Evolutionary conservation across 2,888 invertebrate genomes (phyloP).

Genomic region (Nymphalis urticae): DNA sequence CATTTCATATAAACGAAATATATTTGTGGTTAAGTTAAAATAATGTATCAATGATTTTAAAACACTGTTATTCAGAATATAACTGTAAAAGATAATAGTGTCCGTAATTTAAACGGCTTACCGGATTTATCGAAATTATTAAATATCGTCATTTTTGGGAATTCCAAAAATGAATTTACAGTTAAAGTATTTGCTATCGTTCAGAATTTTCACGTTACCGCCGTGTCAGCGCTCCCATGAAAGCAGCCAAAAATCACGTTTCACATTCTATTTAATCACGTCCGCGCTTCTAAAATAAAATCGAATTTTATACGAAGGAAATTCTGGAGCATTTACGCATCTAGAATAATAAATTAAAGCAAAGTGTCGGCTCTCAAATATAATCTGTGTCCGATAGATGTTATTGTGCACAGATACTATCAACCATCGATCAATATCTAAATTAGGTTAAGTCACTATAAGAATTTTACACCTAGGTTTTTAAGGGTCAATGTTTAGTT

Average conservation of each 20-base stretch:
- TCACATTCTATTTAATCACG: slow-evolving; percentile 58
- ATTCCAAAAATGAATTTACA: slow-evolving; percentile 39
- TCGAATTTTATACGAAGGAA: slow-evolving; percentile 54
- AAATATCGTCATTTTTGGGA: slow-evolving; percentile 2
- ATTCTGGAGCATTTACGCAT: slow-evolving; percentile 52
- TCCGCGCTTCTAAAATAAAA: slow-evolving; percentile 53
- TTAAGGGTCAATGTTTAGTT: slow-evolving; percentile 36
- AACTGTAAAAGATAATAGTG: background rate
- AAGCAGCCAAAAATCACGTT: slow-evolving; percentile 51
- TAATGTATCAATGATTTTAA: slow-evolving; percentile 1
- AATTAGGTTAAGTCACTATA: slow-evolving; percentile 49
- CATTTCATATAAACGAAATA: background rate
- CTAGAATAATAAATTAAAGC: slow-evolving; percentile 49
- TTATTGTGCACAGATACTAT: slow-evolving; percentile 7
- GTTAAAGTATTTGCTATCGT: slow-evolving; percentile 19
- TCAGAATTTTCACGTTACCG: slow-evolving; percentile 25
- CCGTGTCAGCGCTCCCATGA: slow-evolving; percentile 37
- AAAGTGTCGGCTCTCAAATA: slow-evolving; percentile 16
- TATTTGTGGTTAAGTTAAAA: background rate
- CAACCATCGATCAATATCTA: slow-evolving; percentile 46
- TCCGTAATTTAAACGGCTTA: slow-evolving; percentile 3
- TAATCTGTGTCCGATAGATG: slow-evolving; percentile 9
- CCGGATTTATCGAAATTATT: slow-evolving; percentile 3
- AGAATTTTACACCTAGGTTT: slow-evolving; percentile 25
- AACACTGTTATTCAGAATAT: background rate